These are phyloP conservation scores for Tryphoninae sp. DNA, from an alignment of 2,888 invertebrate genomes.

Conservation along the genomic window DNA sequence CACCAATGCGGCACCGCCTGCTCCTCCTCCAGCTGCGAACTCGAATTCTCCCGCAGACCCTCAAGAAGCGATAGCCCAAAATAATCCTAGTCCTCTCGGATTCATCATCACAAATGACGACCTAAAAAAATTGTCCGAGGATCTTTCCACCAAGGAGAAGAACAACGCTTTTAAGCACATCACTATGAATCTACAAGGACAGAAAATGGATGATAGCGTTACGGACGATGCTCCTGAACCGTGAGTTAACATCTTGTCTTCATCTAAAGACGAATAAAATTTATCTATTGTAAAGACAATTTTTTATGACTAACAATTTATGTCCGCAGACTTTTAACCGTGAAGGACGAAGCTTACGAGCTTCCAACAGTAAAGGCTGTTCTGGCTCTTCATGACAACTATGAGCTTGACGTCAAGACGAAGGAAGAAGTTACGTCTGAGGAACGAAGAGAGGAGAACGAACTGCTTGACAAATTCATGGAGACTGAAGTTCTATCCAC, in stretches of 20 bases:
- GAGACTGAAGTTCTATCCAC: slow-evolving; percentile 89
- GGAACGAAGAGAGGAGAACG: slow-evolving; percentile 90
- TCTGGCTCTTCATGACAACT: slow-evolving; percentile 89
- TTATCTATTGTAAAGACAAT: slow-evolving; percentile 8
- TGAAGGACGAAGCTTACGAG: slow-evolving; percentile 85
- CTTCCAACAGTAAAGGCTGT: slow-evolving; percentile 90
- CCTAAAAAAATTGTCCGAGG: slow-evolving; percentile 87
- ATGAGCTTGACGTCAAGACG: slow-evolving; percentile 87
- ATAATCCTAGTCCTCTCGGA: slow-evolving; percentile 72
- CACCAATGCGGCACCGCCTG: slow-evolving; percentile 43
- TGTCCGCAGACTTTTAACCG: slow-evolving; percentile 85
- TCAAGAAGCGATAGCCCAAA: slow-evolving; percentile 59
- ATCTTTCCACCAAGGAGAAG: slow-evolving; percentile 86
- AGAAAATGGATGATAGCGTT: slow-evolving; percentile 87
- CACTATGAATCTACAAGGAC: slow-evolving; percentile 88
- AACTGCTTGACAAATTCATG: slow-evolving; percentile 90
- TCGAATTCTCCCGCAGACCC: slow-evolving; percentile 51
- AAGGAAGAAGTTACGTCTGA: slow-evolving; percentile 89
- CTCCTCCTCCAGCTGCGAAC: slow-evolving; percentile 38
- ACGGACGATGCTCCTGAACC: slow-evolving; percentile 89
- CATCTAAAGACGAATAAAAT: no score
- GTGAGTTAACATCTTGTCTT: slow-evolving; percentile 83
- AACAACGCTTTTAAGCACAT: slow-evolving; percentile 89
- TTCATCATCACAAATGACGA: slow-evolving; percentile 84
- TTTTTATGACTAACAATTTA: neutral